phyloP scores from a whole-genome alignment of 2,888 invertebrate genomes.

The Epirrita christyi region DNA sequence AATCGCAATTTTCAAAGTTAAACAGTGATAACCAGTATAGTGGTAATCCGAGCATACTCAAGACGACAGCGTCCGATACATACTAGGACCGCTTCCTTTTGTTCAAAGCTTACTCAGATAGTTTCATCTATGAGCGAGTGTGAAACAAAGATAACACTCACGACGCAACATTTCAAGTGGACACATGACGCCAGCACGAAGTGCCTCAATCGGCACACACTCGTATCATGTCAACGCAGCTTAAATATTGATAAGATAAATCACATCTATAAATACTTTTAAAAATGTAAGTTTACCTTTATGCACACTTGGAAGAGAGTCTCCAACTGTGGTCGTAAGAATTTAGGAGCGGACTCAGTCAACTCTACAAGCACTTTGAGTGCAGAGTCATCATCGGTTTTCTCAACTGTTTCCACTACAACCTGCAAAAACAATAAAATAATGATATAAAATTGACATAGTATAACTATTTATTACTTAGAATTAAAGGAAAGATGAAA shows the following conservation, averaged over 20 bases:
- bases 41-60: no score
- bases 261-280: background rate
- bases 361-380: constrained; percentile 97
- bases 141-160: no score
- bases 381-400: constrained; percentile 94
- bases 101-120: no score
- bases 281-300: constrained; percentile 42
- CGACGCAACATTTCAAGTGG: no score
- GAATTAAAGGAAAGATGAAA: background rate
- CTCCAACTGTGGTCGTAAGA: constrained; percentile 93
- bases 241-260: constrained; percentile 8
- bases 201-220: background rate
- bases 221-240: background rate
- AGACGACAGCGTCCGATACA: no score
- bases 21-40: background rate
- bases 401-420: constrained; percentile 92
- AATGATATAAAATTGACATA: background rate
- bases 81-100: no score
- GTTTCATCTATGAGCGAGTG: no score
- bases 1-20: background rate
- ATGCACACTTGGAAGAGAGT: constrained; percentile 86
- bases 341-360: constrained; percentile 97
- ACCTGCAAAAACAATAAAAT: constrained; percentile 69
- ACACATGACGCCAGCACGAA: no score
- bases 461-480: background rate